Base-by-base conservation (phyloP, 2,113 vertebrate genomes). In the Rhipidura dahli region DNA sequence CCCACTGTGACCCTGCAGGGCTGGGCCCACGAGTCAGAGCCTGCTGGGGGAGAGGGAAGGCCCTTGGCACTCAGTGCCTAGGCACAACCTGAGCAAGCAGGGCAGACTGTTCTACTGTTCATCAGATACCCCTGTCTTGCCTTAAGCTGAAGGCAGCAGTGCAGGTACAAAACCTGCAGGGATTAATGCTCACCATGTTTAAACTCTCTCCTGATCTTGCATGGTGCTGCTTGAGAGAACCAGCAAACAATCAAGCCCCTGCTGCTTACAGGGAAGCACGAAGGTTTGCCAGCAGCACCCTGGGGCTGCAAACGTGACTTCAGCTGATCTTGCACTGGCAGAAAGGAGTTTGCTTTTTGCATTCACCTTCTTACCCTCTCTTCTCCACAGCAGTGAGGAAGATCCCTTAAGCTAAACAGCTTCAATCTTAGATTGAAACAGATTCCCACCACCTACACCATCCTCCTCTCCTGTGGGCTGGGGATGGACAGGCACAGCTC, bases 1-100 rank as follows among this genome's bases (percentile, higher is more conserved):
- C 72, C 6, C 1, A 1, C 35, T 63, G 56, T n/a, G n/a, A n/a
- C n/a, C n/a, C 33, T 31, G 9, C 6, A 35, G 17, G 31, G 2
- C 45, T 51, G 66, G 73, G 42, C 47, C n/a, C 1, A 0, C 2
- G 14, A 26, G 10, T 10, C 42, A 37, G 50, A 69, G 40, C 1
- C 2, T 51, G 21, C 5, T 50, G 51, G 31, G 9, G 18, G 3
- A 40, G 40, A 84, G 15, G 22, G 15, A 63, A 23, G 7, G 13
- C 26, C 15, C 31, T 76, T 42, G 31, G 31, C 21, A 26, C 61
- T 42, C 51, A 16, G 70, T 13, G 35, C 12, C 16, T 26, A 51
- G 53, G 44, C 27, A 28, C 10, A n/a, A 8, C n/a, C 39, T 20
- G 15, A 89, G 23, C 64, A 23, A 50, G 47, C 39, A 83, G 23